These are phyloP conservation scores for Girardinus metallicus DNA, from an alignment of 2,797 vertebrate species.

Conservation along the genomic window DNA sequence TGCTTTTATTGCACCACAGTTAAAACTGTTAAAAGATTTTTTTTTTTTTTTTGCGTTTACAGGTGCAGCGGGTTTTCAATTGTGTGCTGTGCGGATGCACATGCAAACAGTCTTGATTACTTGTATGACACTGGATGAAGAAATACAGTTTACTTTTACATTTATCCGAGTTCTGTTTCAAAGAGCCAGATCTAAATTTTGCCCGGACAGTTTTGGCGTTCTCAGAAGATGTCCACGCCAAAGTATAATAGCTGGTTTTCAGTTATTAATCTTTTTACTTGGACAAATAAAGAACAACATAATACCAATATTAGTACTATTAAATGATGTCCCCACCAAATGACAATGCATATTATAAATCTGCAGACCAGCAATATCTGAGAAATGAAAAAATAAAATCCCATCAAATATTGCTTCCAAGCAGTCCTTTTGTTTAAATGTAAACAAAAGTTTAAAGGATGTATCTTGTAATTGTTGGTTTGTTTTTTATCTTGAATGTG, in stretches of 20 bases:
- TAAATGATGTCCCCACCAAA: too few relatives aligned
- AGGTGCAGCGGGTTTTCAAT: neutral
- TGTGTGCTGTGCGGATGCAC: neutral
- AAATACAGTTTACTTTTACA: neutral
- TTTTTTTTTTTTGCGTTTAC: neutral
- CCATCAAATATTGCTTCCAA: neutral
- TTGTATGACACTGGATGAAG: neutral
- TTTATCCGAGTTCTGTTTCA: neutral
- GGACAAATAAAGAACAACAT: neutral
- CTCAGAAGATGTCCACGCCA: neutral
- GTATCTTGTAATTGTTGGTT: too few relatives aligned
- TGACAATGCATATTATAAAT: neutral
- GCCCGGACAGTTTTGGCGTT: neutral
- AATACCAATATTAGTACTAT: neutral
- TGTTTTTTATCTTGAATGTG: too few relatives aligned
- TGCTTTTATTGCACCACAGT: neutral
- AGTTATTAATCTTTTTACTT: neutral
- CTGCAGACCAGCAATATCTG: neutral
- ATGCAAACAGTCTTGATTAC: neutral
- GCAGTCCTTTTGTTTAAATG: too few relatives aligned
- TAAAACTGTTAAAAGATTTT: neutral
- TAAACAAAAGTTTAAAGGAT: too few relatives aligned
- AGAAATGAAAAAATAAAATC: neutral
- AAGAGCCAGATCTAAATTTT: neutral
- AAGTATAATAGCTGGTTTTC: neutral